phyloP scores from a whole-genome alignment of 2,113 vertebrate species.

The Erythrocercus mccallii region DNA sequence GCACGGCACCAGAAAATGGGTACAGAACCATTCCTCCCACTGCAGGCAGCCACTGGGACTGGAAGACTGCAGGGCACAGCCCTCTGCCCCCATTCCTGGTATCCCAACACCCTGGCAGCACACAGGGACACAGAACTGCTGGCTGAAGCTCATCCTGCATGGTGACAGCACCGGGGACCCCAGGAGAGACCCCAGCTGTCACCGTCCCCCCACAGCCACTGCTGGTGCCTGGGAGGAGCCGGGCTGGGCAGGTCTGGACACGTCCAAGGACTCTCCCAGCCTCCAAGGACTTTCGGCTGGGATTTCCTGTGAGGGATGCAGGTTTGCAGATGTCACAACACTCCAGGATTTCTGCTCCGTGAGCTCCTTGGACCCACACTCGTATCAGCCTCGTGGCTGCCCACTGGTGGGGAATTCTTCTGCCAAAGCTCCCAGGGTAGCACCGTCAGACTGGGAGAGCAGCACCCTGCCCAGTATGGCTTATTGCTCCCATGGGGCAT shows the following conservation, averaged over 20 bases:
- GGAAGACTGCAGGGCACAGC: neutral
- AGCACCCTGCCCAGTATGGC: neutral
- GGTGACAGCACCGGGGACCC: neutral
- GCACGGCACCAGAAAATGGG: rapidly evolving
- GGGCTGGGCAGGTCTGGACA: neutral
- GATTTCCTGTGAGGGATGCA: neutral
- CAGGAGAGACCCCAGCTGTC: neutral
- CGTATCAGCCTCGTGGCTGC: rapidly evolving
- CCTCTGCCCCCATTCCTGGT: neutral
- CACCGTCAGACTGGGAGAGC: neutral
- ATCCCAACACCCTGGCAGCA: neutral
- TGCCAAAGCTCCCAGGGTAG: neutral
- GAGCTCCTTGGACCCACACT: neutral
- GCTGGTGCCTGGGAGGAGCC: neutral
- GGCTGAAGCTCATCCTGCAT: neutral
- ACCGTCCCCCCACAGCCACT: rapidly evolving
- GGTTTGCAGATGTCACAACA: neutral
- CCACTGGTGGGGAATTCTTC: neutral
- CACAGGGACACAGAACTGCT: neutral
- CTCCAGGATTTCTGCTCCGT: neutral
- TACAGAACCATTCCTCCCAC: neutral
- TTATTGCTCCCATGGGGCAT: neutral
- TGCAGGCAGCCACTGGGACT: neutral
- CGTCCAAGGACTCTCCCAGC: neutral
- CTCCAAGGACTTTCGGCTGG: neutral